Evolutionary conservation across 2,113 vertebrate species (phyloP).

Genomic region (Ornithorhynchus anatinus): DNA sequence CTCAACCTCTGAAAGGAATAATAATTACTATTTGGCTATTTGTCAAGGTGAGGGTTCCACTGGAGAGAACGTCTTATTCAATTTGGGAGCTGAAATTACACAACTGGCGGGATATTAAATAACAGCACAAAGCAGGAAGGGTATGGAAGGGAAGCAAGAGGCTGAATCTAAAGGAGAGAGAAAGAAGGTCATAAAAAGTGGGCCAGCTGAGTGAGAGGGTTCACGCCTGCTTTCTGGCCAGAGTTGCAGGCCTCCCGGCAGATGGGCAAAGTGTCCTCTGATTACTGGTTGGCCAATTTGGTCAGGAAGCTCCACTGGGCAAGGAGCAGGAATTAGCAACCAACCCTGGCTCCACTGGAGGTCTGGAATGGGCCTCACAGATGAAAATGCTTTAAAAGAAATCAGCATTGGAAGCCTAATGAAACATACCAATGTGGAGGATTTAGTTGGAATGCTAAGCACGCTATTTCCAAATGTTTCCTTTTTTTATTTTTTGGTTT

Average conservation of each 20-base stretch:
- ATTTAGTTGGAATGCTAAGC: constrained; percentile 1
- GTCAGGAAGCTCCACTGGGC: background rate
- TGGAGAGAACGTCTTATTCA: constrained; percentile 63
- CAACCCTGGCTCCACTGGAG: too few species aligned
- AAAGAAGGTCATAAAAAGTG: constrained; percentile 7
- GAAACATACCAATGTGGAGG: too few species aligned
- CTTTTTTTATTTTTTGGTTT: constrained; percentile 38
- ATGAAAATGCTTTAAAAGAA: too few species aligned
- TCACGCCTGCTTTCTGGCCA: background rate
- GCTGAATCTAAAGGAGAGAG: constrained; percentile 41
- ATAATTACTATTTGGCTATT: constrained; percentile 76
- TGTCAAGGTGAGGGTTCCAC: constrained; percentile 70
- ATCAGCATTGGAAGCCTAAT: too few species aligned
- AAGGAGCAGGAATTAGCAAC: background rate
- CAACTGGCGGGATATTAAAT: constrained; percentile 67
- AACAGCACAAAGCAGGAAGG: constrained; percentile 43
- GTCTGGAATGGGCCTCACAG: too few species aligned
- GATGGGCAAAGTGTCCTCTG: background rate
- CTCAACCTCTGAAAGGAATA: constrained; percentile 70
- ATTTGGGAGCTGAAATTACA: constrained; percentile 67
- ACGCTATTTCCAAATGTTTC: constrained; percentile 21
- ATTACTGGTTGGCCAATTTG: accelerated
- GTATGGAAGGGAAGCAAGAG: constrained; percentile 27
- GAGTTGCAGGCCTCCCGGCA: background rate
- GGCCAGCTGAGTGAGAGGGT: background rate